Percentiles rank a stretch among this genome's conserved stretches.
phyloP scores from a whole-genome alignment of 2,797 vertebrate genomes.

The Eulemur coronatus region DNA sequence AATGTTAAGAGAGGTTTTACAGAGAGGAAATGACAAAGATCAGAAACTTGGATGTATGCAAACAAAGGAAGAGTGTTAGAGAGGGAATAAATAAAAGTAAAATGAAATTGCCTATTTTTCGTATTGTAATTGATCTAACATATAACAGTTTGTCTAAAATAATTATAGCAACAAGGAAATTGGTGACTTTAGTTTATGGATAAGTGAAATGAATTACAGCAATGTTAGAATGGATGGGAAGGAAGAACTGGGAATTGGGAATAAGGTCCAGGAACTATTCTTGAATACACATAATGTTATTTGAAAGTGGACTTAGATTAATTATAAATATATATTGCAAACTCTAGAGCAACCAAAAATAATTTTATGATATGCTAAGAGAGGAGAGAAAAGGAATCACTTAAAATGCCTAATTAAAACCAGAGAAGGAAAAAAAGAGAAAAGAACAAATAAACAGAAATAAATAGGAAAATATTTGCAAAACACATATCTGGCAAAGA shows the following conservation, averaged over 20 bases:
- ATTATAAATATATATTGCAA: background rate
- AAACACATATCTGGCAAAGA: background rate
- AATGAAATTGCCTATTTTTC: background rate
- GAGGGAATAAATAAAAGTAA: background rate
- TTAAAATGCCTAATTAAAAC: background rate
- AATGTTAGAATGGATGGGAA: background rate
- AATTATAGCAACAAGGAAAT: background rate
- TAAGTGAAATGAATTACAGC: background rate
- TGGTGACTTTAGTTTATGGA: background rate
- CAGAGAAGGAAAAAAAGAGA: background rate
- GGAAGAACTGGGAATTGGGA: background rate
- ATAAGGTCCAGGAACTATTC: background rate
- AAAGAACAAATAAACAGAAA: background rate
- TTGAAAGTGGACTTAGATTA: background rate
- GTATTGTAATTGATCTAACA: background rate
- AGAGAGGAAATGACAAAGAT: background rate
- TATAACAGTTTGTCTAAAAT: background rate
- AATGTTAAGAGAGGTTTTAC: background rate
- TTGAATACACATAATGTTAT: background rate
- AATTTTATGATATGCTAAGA: background rate
- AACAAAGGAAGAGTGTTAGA: background rate
- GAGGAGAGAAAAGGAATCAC: background rate
- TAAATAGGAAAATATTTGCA: background rate
- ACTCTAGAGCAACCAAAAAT: background rate
- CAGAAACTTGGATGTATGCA: background rate